phyloP scores from a whole-genome alignment of 2,113 vertebrate genomes.

The Phalacrocorax carbo region DNA sequence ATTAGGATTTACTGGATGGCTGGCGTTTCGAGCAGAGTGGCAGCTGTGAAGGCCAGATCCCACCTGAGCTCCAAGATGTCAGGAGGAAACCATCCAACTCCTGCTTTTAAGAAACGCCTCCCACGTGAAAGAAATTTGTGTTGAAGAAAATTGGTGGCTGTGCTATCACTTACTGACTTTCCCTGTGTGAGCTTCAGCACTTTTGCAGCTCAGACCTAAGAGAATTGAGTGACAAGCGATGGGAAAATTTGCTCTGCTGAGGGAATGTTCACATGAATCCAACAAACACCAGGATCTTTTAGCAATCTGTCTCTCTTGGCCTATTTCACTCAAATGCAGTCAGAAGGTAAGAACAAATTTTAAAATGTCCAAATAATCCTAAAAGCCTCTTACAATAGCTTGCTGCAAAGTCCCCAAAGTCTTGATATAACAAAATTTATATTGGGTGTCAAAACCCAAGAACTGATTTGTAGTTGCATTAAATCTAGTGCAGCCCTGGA shows the following conservation, averaged over 20 bases:
- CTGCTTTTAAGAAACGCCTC: accelerated
- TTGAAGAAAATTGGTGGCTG: not conserved
- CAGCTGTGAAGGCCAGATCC: not conserved
- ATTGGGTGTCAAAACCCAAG: constrained; percentile 26
- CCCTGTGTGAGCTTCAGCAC: not conserved
- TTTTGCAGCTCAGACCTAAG: not conserved
- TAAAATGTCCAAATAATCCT: constrained; percentile 42
- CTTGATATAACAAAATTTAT: constrained; percentile 43
- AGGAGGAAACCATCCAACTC: accelerated
- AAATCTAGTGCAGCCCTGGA: not conserved
- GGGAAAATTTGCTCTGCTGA: not conserved
- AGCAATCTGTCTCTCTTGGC: not conserved
- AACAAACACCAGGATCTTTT: not conserved
- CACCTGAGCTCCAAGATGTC: not conserved
- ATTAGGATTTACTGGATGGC: not conserved
- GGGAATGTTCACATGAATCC: not conserved
- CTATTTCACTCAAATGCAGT: not conserved
- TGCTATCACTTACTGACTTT: not conserved
- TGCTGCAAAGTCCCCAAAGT: not conserved
- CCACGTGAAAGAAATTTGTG: not conserved
- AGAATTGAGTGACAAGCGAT: not conserved
- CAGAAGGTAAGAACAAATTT: constrained; percentile 46
- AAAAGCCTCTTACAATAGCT: constrained; percentile 45
- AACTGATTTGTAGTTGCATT: constrained; percentile 37
- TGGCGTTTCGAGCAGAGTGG: not conserved